Conservation (phyloP, 2,113 vertebrate genomes). For the Cebidichthys violaceus region DNA sequence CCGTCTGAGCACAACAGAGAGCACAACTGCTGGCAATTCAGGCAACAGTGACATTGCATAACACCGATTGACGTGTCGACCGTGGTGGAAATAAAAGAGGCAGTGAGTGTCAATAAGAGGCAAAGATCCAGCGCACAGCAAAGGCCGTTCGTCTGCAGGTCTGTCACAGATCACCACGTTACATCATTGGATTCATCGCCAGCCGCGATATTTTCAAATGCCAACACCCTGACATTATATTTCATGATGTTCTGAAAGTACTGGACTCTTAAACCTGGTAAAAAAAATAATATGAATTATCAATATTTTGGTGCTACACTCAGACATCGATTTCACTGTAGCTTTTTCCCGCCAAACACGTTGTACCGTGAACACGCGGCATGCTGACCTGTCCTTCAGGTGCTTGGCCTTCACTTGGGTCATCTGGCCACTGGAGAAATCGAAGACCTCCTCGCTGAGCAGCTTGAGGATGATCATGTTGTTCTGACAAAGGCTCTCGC, state of each 20-base stretch:
- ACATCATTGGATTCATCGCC: background rate
- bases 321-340: background rate
- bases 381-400: conserved; percentile 96
- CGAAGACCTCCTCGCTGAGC: conserved; percentile 98
- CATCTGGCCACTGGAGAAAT: conserved; percentile 99
- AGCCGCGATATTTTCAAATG: background rate
- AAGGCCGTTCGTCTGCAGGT: background rate
- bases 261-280: background rate
- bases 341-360: background rate
- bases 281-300: background rate
- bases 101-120: background rate
- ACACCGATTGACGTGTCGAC: background rate
- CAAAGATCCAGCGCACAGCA: background rate
- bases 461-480: conserved; percentile 99
- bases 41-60: background rate
- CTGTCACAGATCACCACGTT: background rate
- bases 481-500: conserved; percentile 98
- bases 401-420: conserved; percentile 99
- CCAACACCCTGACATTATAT: background rate
- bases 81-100: background rate
- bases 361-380: background rate
- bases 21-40: background rate
- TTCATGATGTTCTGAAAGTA: background rate
- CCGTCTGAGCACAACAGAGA: background rate
- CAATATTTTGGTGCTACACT: background rate